Evolutionary conservation across 2,797 vertebrate species (phyloP).

Genomic region (Octomys mimax): DNA sequence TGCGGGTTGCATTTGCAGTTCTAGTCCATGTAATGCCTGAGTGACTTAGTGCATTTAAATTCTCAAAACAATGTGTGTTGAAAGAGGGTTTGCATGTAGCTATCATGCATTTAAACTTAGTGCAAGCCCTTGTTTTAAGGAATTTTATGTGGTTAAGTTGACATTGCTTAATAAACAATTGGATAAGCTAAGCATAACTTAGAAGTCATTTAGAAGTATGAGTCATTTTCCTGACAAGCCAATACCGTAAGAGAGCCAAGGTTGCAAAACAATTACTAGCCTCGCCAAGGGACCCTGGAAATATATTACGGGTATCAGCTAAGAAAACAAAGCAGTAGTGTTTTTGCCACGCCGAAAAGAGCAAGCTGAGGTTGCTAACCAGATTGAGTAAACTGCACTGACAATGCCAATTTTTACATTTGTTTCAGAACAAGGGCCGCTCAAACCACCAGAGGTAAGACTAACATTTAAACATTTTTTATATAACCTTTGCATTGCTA

Average conservation of each 20-base stretch:
- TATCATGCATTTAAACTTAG: conserved; percentile 36
- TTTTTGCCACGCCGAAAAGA: conserved; percentile 80
- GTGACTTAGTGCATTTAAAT: background rate
- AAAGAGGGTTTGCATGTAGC: conserved; percentile 22
- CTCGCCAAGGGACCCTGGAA: conserved; percentile 84
- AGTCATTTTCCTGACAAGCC: conserved; percentile 77
- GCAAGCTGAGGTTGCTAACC: conserved; percentile 83
- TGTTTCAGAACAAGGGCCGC: conserved; percentile 95
- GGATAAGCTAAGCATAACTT: conserved; percentile 63
- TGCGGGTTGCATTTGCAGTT: background rate
- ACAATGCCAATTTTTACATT: conserved; percentile 96
- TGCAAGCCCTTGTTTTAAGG: conserved; percentile 44
- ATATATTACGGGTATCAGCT: conserved; percentile 89
- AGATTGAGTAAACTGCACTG: conserved; percentile 82
- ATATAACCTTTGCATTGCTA: conserved; percentile 72
- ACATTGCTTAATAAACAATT: conserved; percentile 73
- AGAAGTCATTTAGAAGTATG: conserved; percentile 71
- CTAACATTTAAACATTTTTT: conserved; percentile 68
- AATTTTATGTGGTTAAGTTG: conserved; percentile 67
- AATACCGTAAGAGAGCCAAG: conserved; percentile 83
- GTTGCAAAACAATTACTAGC: conserved; percentile 89
- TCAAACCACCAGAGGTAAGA: conserved; percentile 95
- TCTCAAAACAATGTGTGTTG: conserved; percentile 16
- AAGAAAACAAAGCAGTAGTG: conserved; percentile 86
- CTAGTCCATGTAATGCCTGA: background rate